Evolutionary conservation across 2,888 invertebrate genomes (phyloP).

Genomic region (Romanomermis culicivorax): DNA sequence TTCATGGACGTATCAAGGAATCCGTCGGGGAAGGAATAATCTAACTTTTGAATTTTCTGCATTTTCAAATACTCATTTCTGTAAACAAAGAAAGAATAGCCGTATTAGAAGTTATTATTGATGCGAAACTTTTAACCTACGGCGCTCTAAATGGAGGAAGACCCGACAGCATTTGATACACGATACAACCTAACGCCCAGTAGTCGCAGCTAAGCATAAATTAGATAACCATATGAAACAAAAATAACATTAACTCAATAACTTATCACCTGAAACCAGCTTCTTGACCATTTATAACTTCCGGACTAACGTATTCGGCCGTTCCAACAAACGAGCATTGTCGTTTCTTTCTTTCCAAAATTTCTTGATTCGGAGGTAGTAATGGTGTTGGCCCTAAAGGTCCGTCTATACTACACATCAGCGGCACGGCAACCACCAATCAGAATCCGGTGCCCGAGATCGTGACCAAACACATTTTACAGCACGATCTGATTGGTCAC

Average conservation of each 20-base stretch:
- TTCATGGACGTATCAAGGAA: constrained; percentile 66
- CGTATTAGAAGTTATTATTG: not conserved
- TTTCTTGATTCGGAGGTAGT: constrained; percentile 12
- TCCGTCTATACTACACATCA: no score
- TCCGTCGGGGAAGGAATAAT: constrained; percentile 75
- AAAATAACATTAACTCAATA: not conserved
- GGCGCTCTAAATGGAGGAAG: constrained; percentile 66
- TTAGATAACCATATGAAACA: not conserved
- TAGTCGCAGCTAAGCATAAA: constrained; percentile 47
- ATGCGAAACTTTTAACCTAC: constrained; percentile 31
- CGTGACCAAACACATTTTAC: not conserved
- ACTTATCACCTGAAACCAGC: constrained; percentile 20
- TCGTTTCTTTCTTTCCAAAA: constrained; percentile 22
- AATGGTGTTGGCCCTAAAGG: not conserved
- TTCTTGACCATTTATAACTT: constrained; percentile 45
- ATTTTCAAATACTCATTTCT: constrained; percentile 84
- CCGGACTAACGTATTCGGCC: constrained; percentile 94
- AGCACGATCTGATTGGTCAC: no score
- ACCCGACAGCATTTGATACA: constrained; percentile 89
- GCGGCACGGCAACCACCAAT: no score
- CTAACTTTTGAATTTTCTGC: constrained; percentile 71
- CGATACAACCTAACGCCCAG: constrained; percentile 89
- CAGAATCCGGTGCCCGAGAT: no score
- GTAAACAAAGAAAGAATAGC: constrained; percentile 19
- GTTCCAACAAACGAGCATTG: constrained; percentile 76